Evolutionary conservation across 1,140 invertebrate species (phyloP).

Genomic region (Mamestra configurata): DNA sequence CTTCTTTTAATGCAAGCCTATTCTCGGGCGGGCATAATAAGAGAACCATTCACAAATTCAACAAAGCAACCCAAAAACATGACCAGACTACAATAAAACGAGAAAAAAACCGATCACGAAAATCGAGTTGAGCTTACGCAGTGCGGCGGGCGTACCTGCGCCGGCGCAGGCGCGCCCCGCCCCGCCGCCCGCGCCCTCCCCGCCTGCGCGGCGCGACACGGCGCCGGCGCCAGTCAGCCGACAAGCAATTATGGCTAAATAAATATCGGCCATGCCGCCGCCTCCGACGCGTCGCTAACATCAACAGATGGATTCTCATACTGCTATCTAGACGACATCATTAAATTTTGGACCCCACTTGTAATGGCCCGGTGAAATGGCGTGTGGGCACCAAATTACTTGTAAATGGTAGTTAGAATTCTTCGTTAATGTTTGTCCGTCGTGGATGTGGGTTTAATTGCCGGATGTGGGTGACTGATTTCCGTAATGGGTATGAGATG

Average conservation of each 20-base stretch:
- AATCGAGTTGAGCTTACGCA: slow-evolving; percentile 79
- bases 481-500: slow-evolving; percentile 57
- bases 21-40: slow-evolving; percentile 62
- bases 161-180: slow-evolving; percentile 64
- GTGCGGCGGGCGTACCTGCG: slow-evolving; percentile 75
- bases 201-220: slow-evolving; percentile 72
- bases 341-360: slow-evolving; percentile 69
- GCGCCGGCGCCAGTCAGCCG: slow-evolving; percentile 83
- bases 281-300: slow-evolving; percentile 71
- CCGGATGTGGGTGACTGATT: slow-evolving; percentile 62
- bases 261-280: slow-evolving; percentile 84
- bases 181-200: slow-evolving; percentile 54
- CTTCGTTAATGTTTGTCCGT: slow-evolving; percentile 53
- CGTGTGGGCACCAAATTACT: slow-evolving; percentile 66
- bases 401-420: slow-evolving; percentile 62
- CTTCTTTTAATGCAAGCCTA: slow-evolving; percentile 56
- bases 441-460: slow-evolving; percentile 58
- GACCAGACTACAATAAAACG: slow-evolving; percentile 75
- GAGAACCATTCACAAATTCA: slow-evolving; percentile 82
- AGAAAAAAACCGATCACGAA: slow-evolving; percentile 80
- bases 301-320: slow-evolving; percentile 79
- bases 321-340: slow-evolving; percentile 73
- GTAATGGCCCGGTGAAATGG: slow-evolving; percentile 64
- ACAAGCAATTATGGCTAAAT: slow-evolving; percentile 87
- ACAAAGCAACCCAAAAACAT: slow-evolving; percentile 81